phyloP scores from a whole-genome alignment of 2,113 vertebrate genomes.

The Pavo muticus region DNA sequence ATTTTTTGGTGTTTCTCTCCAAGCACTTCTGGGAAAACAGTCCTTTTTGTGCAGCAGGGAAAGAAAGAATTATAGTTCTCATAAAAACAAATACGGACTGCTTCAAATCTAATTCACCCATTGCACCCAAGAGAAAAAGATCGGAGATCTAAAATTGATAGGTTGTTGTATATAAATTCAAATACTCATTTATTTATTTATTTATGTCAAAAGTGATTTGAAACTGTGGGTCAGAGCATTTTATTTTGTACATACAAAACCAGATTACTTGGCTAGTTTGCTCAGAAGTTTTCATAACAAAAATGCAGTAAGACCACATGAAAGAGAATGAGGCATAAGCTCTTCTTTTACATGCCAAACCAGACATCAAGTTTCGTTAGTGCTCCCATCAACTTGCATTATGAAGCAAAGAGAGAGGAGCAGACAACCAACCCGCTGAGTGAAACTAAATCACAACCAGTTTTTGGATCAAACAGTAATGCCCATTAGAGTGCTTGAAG shows the following conservation, averaged over 20 bases:
- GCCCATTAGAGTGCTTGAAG: not conserved
- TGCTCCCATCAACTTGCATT: not conserved
- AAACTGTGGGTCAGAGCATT: not conserved
- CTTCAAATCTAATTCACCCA: conserved; percentile 38
- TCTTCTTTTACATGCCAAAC: not conserved
- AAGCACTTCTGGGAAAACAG: not conserved
- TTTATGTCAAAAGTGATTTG: not conserved
- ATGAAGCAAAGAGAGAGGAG: not conserved
- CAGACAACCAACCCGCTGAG: not conserved
- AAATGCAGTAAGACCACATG: not conserved
- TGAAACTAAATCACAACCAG: not conserved
- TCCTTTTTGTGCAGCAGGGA: not conserved
- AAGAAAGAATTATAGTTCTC: conserved; percentile 48
- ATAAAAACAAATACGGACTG: conserved; percentile 45
- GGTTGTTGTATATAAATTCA: not conserved
- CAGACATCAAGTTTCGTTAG: not conserved
- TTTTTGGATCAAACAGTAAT: not conserved
- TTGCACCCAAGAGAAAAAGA: conserved; percentile 30
- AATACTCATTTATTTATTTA: not conserved
- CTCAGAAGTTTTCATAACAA: not conserved
- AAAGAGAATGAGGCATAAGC: not conserved
- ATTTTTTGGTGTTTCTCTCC: not conserved
- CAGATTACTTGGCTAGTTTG: not conserved
- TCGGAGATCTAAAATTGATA: conserved; percentile 17
- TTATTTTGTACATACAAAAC: not conserved